phyloP scores from a whole-genome alignment of 2,797 vertebrate genomes.

The Margarornis squamiger region DNA sequence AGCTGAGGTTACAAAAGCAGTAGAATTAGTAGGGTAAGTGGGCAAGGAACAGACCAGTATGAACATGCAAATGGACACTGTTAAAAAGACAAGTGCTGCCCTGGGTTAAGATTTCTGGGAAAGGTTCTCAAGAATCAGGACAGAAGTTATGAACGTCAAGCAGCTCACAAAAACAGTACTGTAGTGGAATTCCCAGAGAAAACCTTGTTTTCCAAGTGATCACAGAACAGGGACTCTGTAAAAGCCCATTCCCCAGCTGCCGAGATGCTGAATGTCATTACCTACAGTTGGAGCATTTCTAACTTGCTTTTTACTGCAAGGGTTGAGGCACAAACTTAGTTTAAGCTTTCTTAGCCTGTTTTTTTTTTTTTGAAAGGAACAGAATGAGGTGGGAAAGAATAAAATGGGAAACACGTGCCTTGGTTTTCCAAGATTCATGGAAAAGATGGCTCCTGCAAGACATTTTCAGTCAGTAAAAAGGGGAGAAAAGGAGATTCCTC shows the following conservation, averaged over 20 bases:
- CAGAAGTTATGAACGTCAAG: background rate
- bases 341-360: background rate
- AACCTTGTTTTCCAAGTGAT: background rate
- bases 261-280: background rate
- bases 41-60: background rate
- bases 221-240: background rate
- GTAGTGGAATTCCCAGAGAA: background rate
- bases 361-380: background rate
- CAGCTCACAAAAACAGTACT: background rate
- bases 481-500: background rate
- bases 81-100: background rate
- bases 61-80: background rate
- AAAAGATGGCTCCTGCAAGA: background rate
- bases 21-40: background rate
- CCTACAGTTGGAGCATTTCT: background rate
- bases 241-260: constrained; percentile 1
- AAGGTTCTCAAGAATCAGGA: background rate
- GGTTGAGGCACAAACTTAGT: background rate
- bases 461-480: background rate
- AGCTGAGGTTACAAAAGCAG: background rate
- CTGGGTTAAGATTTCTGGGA: background rate
- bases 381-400: background rate
- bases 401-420: background rate
- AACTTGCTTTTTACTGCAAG: background rate
- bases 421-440: background rate